phyloP scores from a whole-genome alignment of 2,888 invertebrate genomes.

The Lydus trimaculatus region DNA sequence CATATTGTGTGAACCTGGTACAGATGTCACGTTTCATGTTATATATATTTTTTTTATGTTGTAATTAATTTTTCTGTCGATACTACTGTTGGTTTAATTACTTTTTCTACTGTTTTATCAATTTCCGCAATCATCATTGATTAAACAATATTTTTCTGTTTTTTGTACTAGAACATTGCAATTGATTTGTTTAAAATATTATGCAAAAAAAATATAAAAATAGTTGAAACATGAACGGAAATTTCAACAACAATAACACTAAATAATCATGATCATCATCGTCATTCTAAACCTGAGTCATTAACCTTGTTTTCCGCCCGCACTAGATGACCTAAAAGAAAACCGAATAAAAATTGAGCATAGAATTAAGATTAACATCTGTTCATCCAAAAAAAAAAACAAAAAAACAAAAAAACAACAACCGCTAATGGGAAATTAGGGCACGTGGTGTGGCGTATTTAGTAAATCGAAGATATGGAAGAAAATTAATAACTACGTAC shows the following conservation, averaged over 20 bases:
- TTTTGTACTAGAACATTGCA: neutral
- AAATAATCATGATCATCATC: conserved; percentile 8
- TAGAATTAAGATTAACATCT: conserved; percentile 13
- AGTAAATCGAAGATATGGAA: neutral
- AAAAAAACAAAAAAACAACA: too few species aligned
- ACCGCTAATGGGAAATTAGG: conserved; percentile 5
- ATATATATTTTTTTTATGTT: neutral
- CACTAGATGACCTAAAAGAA: conserved; percentile 34
- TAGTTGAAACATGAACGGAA: conserved; percentile 20
- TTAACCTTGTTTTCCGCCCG: conserved; percentile 39
- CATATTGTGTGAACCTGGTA: neutral
- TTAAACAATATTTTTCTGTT: neutral
- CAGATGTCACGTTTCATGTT: neutral
- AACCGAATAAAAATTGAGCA: conserved; percentile 15
- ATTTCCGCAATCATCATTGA: neutral
- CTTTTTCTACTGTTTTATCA: neutral
- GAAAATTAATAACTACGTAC: neutral
- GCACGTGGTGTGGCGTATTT: neutral
- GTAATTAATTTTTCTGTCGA: neutral
- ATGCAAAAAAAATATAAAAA: conserved; percentile 15
- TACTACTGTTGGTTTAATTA: neutral
- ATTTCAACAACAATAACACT: conserved; percentile 10
- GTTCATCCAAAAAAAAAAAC: conserved; percentile 8
- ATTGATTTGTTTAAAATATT: neutral
- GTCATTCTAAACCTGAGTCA: conserved; percentile 18